Evolutionary conservation across 2,888 invertebrate genomes (phyloP).

Genomic region (Tenthredo scrophulariae): DNA sequence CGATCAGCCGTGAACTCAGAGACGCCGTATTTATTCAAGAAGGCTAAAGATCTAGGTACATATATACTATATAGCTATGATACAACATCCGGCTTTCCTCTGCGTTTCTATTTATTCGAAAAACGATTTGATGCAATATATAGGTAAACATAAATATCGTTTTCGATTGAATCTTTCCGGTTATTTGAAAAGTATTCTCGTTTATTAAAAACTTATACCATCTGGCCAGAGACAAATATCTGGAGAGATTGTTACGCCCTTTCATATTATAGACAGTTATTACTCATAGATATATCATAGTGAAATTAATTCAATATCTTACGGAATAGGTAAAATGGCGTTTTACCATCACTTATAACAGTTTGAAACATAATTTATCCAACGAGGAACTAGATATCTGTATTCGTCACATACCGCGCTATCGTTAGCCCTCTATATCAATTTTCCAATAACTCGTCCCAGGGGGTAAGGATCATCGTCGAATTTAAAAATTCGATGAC

Average conservation of each 20-base stretch:
- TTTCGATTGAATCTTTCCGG: neutral
- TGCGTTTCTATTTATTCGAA: neutral
- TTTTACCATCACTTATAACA: neutral
- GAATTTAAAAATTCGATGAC: neutral
- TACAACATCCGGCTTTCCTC: conserved; percentile 14
- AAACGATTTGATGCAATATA: neutral
- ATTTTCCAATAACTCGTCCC: conserved; percentile 16
- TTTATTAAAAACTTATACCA: conserved; percentile 39
- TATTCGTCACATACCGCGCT: neutral
- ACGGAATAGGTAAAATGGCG: neutral
- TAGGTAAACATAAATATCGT: neutral
- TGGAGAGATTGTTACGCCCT: neutral
- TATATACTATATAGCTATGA: neutral
- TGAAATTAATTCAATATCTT: neutral
- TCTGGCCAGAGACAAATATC: conserved; percentile 19
- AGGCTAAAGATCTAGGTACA: neutral
- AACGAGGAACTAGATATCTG: neutral
- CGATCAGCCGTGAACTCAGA: neutral
- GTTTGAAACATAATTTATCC: neutral
- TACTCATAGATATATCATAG: neutral
- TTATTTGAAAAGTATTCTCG: conserved; percentile 43
- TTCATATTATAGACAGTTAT: neutral
- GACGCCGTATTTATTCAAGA: neutral
- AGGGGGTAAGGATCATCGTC: neutral
- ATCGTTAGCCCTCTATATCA: conserved; percentile 15